Evolutionary conservation across 2,888 invertebrate genomes (phyloP), one percentile per base, ranked within the genome.

Genomic region (Tetranychus piercei): DNA sequence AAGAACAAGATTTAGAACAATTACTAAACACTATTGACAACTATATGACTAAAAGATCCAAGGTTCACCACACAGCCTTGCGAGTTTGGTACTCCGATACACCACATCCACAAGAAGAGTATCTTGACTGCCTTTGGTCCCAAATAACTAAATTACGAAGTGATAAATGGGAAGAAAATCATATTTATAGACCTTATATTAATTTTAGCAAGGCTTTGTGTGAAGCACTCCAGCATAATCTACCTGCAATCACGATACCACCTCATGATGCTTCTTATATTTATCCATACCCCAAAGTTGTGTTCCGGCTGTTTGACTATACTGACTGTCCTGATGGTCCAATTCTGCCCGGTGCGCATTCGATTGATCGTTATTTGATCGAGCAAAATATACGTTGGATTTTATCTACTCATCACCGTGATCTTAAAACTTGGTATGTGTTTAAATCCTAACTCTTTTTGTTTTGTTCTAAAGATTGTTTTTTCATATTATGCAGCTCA

Each of bases 101-200:
- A 0, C 95, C 94, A 34, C 96, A 96, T 84, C 90, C 94, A 0
- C 97, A 99, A 82, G 95, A 96, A 82, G 87, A 88, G 85, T 97
- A 97, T 82, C 84, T 99, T 77, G 97, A 99, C 81, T 95, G 95
- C 81, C 85, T 99, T 15, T 97, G 96, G 94, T 90, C 93, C 8
- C 93, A 94, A 83, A 88, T 94, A 72, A 88, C 90, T 78, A 94
- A 95, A 81, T 83, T 99, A 69, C 87, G 91, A 45, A 89, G 90
- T 81, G 94, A 95, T 80, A 93, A 93, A 82, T 99, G 97, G 97
- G 89, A 91, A 44, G 96, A 97, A 81, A 94, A 94, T 81, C 94
- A 95, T 82, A 94, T 97, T 80, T 89, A 90, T 0, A 87, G 97
- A 65, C 96, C 96, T 0, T 97, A 99, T 82, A 86, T 95, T 74